phyloP scores from a whole-genome alignment of 2,113 vertebrate genomes.

The Machaerirhynchus nigripectus region DNA sequence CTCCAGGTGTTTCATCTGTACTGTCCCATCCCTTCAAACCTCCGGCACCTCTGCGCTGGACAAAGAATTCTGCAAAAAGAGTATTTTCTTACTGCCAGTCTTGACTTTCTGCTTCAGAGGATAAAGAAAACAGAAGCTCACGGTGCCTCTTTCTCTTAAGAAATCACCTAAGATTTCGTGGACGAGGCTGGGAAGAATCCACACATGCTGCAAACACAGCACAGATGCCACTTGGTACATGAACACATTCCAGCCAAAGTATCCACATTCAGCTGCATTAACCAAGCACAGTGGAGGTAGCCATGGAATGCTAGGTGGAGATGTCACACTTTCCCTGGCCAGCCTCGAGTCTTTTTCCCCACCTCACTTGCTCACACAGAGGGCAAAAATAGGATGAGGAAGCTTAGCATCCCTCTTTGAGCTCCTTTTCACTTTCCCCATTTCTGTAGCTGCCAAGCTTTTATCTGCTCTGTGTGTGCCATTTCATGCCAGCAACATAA shows the following conservation, averaged over 20 bases:
- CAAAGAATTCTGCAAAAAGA: neutral
- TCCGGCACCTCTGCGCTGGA: rapidly evolving
- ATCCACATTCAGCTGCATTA: neutral
- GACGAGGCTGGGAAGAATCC: neutral
- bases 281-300: neutral
- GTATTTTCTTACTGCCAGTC: neutral
- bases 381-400: neutral
- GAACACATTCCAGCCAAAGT: neutral
- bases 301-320: neutral
- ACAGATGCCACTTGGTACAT: rapidly evolving
- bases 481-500: slow-evolving; percentile 9
- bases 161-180: neutral
- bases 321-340: neutral
- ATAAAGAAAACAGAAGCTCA: neutral
- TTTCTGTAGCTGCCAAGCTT: slow-evolving; percentile 23
- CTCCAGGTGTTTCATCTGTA: neutral
- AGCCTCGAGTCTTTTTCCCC: neutral
- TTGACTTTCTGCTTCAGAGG: neutral
- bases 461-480: neutral
- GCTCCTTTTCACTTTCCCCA: neutral
- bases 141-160: neutral
- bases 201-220: neutral
- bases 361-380: rapidly evolving
- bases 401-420: neutral
- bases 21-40: neutral